Conservation (phyloP, 1,140 invertebrate genomes). For the Pteromalus puparum region DNA sequence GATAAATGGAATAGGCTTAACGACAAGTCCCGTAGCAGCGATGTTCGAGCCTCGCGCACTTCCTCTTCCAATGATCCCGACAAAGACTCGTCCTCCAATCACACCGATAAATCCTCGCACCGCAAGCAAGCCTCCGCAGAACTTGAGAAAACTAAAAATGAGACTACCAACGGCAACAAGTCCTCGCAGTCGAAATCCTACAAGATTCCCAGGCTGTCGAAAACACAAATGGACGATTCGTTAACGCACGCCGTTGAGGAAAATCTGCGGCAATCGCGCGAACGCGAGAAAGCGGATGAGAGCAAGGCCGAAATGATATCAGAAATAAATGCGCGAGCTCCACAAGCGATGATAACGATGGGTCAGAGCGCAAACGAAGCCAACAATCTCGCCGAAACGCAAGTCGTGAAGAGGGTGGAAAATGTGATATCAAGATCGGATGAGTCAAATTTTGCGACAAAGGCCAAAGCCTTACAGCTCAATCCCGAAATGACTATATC, state of each 20-base stretch:
- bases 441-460: conserved; percentile 54
- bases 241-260: conserved; percentile 29
- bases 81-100: neutral
- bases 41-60: neutral
- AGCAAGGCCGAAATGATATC: conserved; percentile 4
- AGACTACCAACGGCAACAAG: neutral
- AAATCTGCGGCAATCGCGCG: conserved; percentile 8
- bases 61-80: conserved; percentile 16
- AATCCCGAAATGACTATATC: conserved; percentile 67
- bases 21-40: conserved; percentile 3
- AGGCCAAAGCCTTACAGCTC: conserved; percentile 53
- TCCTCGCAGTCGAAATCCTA: conserved; percentile 2
- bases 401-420: conserved; percentile 50
- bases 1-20: conserved; percentile 2
- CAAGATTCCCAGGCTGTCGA: conserved; percentile 14
- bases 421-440: conserved; percentile 55
- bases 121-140: neutral
- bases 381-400: neutral
- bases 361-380: conserved; percentile 45
- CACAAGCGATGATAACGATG: neutral
- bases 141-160: neutral
- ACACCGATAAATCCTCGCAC: neutral
- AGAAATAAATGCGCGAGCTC: neutral
- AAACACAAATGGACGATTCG: conserved; percentile 5
- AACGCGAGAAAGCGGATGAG: conserved; percentile 38